These are phyloP conservation scores for Cephalopterus ornatus DNA, from an alignment of 2,113 vertebrate genomes.

Conservation along the genomic window DNA sequence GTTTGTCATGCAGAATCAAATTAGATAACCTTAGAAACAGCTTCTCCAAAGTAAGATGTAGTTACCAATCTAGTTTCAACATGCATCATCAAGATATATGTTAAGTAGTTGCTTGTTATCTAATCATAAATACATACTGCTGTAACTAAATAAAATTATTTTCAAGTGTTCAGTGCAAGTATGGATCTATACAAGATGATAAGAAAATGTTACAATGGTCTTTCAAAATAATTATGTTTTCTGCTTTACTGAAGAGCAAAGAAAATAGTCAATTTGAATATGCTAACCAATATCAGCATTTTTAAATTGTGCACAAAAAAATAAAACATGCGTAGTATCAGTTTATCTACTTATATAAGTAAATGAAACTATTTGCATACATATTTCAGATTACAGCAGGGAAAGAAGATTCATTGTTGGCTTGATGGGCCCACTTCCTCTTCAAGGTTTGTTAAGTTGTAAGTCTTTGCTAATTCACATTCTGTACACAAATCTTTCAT, in stretches of 20 bases:
- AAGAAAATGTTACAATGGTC: neutral
- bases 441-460: neutral
- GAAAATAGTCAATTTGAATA: neutral
- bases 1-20: slow-evolving; percentile 30
- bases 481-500: neutral
- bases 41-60: neutral
- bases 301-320: neutral
- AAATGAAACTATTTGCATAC: neutral
- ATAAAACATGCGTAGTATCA: neutral
- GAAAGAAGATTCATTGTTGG: neutral
- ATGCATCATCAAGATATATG: slow-evolving; percentile 41
- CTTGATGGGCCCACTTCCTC: neutral
- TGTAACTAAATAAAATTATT: neutral
- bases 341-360: neutral
- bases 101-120: slow-evolving; percentile 7
- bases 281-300: neutral
- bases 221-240: neutral
- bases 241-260: neutral
- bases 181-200: neutral
- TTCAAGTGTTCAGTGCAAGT: slow-evolving; percentile 4
- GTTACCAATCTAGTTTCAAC: neutral
- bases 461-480: neutral
- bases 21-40: neutral
- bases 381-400: neutral
- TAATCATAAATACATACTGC: slow-evolving; percentile 7